Conservation (phyloP, 2,797 vertebrate species). For the Girardinus metallicus region DNA sequence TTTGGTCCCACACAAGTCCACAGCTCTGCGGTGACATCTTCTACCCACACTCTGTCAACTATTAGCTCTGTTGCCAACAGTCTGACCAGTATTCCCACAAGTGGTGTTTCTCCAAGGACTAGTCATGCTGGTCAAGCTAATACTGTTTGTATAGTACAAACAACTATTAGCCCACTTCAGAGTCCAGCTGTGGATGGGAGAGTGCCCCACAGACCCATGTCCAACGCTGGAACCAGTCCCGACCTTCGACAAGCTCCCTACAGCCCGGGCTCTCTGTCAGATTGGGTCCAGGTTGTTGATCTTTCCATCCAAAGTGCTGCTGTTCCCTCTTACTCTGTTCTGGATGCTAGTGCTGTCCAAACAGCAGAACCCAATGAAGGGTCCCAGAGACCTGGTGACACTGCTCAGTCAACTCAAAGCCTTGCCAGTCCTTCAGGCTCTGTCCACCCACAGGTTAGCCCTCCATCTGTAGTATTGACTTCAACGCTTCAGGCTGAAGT, state of each 20-base stretch:
- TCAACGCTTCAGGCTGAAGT: slow-evolving; percentile 7
- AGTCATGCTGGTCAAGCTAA: slow-evolving; percentile 66
- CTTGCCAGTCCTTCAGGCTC: not conserved
- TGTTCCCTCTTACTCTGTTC: not conserved
- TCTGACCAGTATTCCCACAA: slow-evolving; percentile 5
- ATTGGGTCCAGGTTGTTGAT: not conserved
- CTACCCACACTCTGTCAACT: slow-evolving; percentile 27
- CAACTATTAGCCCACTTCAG: slow-evolving; percentile 35
- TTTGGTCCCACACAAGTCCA: slow-evolving; percentile 19
- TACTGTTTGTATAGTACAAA: slow-evolving; percentile 46
- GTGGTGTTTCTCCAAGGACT: slow-evolving; percentile 34
- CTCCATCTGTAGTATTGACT: slow-evolving; percentile 17
- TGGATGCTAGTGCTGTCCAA: slow-evolving; percentile 1
- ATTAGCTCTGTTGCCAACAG: slow-evolving; percentile 24
- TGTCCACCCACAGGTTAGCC: slow-evolving; percentile 12
- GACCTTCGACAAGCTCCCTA: slow-evolving; percentile 12
- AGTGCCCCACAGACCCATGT: slow-evolving; percentile 1
- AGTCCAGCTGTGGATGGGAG: slow-evolving; percentile 32
- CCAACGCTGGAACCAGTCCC: slow-evolving; percentile 25
- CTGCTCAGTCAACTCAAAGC: slow-evolving; percentile 12
- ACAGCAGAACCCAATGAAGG: slow-evolving; percentile 4
- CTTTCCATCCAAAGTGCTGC: slow-evolving; percentile 1
- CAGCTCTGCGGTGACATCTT: slow-evolving; percentile 43
- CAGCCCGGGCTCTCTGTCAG: slow-evolving; percentile 21
- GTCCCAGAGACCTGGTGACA: slow-evolving; percentile 13